Evolutionary conservation across 1,140 invertebrate genomes (phyloP).

Genomic region (Danaus plexippus): DNA sequence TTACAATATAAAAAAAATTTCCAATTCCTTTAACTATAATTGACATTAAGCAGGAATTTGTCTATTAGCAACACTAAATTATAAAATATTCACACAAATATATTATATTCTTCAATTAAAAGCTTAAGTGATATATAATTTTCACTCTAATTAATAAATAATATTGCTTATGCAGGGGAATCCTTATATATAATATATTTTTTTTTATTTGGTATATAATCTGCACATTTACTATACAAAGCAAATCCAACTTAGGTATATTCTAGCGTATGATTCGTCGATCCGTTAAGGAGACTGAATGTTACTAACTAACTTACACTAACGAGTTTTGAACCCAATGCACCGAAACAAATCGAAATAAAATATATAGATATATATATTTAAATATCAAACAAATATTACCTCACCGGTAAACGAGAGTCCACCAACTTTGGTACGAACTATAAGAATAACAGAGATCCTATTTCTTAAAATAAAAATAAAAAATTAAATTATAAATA

Average conservation of each 20-base stretch:
- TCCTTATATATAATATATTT: conserved; percentile 20
- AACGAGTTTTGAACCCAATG: conserved; percentile 58
- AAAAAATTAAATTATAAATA: conserved; percentile 41
- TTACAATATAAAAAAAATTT: conserved; percentile 39
- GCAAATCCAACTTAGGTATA: conserved; percentile 65
- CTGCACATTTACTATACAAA: conserved; percentile 60
- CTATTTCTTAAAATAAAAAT: conserved; percentile 39
- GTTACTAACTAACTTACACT: conserved; percentile 33
- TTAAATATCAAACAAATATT: conserved; percentile 33
- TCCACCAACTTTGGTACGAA: conserved; percentile 47
- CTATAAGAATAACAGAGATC: conserved; percentile 45
- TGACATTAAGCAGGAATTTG: conserved; percentile 58
- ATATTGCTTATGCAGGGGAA: conserved; percentile 25
- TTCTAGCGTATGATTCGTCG: conserved; percentile 68
- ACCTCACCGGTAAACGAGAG: conserved; percentile 40
- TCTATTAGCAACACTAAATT: conserved; percentile 13
- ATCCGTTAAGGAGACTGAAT: conserved; percentile 49
- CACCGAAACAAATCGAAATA: conserved; percentile 39
- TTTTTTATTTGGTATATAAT: conserved; percentile 58
- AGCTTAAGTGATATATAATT: conserved; percentile 14
- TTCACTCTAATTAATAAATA: conserved; percentile 19
- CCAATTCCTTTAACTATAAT: conserved; percentile 57
- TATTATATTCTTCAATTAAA: conserved; percentile 7
- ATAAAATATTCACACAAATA: conserved; percentile 9
- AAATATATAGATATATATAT: conserved; percentile 26